These are phyloP conservation scores for Rhinichthys klamathensis DNA, from an alignment of 2,113 vertebrate genomes.

Conservation along the genomic window DNA sequence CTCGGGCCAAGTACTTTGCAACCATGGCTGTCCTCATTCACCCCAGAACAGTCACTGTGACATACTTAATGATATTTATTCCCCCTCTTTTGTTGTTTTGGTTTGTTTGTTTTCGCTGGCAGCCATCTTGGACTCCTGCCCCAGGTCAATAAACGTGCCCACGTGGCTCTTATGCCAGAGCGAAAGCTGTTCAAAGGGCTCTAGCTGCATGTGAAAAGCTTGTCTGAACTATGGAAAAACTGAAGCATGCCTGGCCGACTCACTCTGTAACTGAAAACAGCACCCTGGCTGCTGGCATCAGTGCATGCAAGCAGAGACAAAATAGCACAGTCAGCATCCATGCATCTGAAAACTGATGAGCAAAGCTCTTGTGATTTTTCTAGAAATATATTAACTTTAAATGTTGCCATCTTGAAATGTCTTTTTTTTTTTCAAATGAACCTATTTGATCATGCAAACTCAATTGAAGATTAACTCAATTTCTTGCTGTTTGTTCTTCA, in stretches of 20 bases:
- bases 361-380: constrained; percentile 10
- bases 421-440: neutral
- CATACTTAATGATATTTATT: constrained; percentile 30
- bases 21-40: neutral
- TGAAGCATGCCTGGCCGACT: constrained; percentile 24
- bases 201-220: neutral
- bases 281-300: constrained; percentile 12
- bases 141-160: constrained; percentile 36
- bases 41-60: constrained; percentile 17
- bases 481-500: constrained; percentile 71
- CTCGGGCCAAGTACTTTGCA: constrained; percentile 4
- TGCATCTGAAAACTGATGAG: neutral
- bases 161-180: constrained; percentile 12
- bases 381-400: constrained; percentile 11
- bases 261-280: constrained; percentile 28
- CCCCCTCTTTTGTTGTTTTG: neutral
- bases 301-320: constrained; percentile 3
- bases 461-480: neutral
- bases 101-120: constrained; percentile 26
- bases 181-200: constrained; percentile 23
- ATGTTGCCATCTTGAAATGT: neutral
- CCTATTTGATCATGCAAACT: neutral
- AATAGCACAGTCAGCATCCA: constrained; percentile 4
- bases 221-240: constrained; percentile 49
- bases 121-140: constrained; percentile 34